Evolutionary conservation across 2,888 invertebrate species (phyloP).

Genomic region (Lordiphosa andalusiaca): DNA sequence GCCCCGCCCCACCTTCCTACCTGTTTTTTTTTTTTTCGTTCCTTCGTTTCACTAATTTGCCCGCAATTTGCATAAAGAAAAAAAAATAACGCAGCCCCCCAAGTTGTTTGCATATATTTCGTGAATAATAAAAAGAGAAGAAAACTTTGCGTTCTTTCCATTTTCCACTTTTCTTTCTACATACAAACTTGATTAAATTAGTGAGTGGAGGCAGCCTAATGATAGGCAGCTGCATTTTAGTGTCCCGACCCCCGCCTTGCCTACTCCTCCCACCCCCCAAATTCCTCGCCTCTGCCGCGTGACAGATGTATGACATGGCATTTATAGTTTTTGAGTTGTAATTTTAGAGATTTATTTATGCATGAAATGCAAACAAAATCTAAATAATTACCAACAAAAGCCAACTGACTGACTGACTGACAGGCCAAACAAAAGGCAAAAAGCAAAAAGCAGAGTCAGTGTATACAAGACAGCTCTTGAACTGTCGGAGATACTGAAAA

Average conservation of each 20-base stretch:
- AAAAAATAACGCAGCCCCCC: slow-evolving; percentile 41
- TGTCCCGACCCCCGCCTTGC: slow-evolving; percentile 26
- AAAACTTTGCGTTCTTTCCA: slow-evolving; percentile 8
- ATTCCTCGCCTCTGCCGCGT: too few relatives aligned
- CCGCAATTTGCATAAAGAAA: slow-evolving; percentile 71
- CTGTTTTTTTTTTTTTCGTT: slow-evolving; percentile 21
- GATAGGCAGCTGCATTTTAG: slow-evolving; percentile 65
- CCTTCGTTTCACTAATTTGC: slow-evolving; percentile 63
- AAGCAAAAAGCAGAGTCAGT: not conserved
- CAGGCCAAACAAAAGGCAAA: slow-evolving; percentile 38
- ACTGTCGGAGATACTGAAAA: slow-evolving; percentile 4
- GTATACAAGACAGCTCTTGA: too few relatives aligned
- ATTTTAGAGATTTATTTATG: slow-evolving; percentile 66
- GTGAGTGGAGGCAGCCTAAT: slow-evolving; percentile 42
- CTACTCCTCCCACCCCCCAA: too few relatives aligned
- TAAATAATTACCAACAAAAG: slow-evolving; percentile 67
- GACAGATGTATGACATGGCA: slow-evolving; percentile 57
- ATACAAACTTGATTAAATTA: slow-evolving; percentile 62
- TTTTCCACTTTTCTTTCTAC: slow-evolving; percentile 19
- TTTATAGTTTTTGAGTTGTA: slow-evolving; percentile 52
- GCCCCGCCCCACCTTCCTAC: slow-evolving; percentile 16
- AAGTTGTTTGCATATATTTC: slow-evolving; percentile 58
- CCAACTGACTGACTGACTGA: slow-evolving; percentile 30
- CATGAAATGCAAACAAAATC: slow-evolving; percentile 66
- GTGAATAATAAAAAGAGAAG: slow-evolving; percentile 4